Conservation (phyloP, 2,113 vertebrate species). For the Mixornis gularis region DNA sequence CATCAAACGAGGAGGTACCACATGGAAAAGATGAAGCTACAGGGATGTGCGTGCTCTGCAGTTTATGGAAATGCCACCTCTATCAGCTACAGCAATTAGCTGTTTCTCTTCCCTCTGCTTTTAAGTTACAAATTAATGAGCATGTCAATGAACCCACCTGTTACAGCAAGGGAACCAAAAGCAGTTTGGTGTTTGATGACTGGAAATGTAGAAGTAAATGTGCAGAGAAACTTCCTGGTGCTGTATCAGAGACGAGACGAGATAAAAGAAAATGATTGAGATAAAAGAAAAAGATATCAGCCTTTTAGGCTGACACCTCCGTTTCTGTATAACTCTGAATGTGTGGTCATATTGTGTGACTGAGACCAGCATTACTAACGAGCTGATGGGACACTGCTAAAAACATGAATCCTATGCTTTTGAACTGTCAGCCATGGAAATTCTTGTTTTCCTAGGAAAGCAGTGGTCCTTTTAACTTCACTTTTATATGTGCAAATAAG, state of each 20-base stretch:
- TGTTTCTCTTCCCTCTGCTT: background rate
- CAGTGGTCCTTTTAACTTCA: background rate
- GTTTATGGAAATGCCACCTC: background rate
- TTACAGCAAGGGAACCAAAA: background rate
- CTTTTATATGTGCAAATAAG: background rate
- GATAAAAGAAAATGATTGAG: background rate
- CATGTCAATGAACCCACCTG: background rate
- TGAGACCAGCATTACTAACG: background rate
- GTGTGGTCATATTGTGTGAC: background rate
- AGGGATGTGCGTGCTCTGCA: background rate
- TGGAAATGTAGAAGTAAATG: background rate
- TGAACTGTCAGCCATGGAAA: background rate
- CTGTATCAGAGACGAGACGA: background rate
- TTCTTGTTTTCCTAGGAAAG: background rate
- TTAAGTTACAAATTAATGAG: slow-evolving; percentile 34
- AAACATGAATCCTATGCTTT: background rate
- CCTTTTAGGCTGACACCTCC: accelerated
- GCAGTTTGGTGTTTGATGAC: background rate
- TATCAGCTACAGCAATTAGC: background rate
- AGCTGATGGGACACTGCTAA: background rate
- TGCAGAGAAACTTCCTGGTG: background rate
- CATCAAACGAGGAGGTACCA: background rate
- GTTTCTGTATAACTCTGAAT: background rate
- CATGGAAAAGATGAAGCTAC: background rate
- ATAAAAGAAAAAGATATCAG: background rate